These are phyloP conservation scores for Portevinia maculata DNA, from an alignment of 2,888 invertebrate species.

Conservation along the genomic window DNA sequence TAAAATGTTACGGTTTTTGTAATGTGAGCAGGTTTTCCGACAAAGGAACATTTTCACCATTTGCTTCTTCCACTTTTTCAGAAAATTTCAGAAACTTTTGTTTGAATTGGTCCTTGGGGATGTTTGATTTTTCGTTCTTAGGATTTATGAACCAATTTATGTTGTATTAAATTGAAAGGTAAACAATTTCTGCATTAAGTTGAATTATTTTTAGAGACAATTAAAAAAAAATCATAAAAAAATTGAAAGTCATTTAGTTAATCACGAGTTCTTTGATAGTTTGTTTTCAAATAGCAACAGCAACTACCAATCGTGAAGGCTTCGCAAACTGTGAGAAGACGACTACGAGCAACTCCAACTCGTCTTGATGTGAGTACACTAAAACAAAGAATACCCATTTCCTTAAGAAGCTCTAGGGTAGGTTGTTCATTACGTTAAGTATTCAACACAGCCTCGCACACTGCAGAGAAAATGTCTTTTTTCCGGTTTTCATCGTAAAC, in stretches of 20 bases:
- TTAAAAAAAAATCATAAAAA: not conserved
- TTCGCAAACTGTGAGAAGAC: constrained; percentile 28
- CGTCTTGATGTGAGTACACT: constrained; percentile 30
- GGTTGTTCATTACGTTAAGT: constrained; percentile 64
- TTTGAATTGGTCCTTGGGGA: not conserved
- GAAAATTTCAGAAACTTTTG: not conserved
- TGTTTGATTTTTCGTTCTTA: not conserved
- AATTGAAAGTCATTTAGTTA: constrained; percentile 14
- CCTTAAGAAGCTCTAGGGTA: constrained; percentile 37
- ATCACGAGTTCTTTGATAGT: constrained; percentile 16
- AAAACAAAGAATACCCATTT: constrained; percentile 43
- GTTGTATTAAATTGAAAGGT: not conserved
- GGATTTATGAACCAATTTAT: not conserved
- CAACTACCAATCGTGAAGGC: constrained; percentile 5
- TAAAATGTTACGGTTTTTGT: constrained; percentile 7
- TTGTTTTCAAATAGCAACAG: not conserved
- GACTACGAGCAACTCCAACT: constrained; percentile 3
- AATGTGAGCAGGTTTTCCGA: not conserved
- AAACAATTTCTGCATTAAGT: not conserved
- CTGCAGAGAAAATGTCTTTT: constrained; percentile 29
- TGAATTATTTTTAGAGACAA: not conserved
- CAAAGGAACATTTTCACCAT: not conserved
- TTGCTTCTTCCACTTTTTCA: constrained; percentile 2
- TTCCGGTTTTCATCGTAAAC: not conserved
- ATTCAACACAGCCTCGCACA: constrained; percentile 26